Evolutionary conservation across 1,140 invertebrate species (phyloP).

Genomic region (Ceratina japonica): DNA sequence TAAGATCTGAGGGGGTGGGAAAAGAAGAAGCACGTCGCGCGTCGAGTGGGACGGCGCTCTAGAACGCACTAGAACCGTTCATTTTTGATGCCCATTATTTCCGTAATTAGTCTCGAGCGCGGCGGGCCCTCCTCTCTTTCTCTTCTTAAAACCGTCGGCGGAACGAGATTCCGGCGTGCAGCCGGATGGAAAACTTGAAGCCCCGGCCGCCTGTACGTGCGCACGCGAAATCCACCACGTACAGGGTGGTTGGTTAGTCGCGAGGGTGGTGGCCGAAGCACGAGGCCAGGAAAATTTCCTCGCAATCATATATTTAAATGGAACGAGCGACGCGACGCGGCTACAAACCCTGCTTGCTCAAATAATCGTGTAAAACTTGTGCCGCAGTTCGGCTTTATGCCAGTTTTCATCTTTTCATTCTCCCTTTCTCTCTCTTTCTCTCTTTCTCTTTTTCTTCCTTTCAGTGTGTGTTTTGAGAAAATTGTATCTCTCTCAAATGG

Average conservation of each 20-base stretch:
- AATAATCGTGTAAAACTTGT: slow-evolving; percentile 51
- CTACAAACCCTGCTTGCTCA: slow-evolving; percentile 37
- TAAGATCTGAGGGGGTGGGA: neutral
- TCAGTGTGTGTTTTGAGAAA: neutral
- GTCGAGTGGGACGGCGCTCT: slow-evolving; percentile 11
- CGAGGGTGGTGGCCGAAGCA: neutral
- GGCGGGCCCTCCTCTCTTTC: slow-evolving; percentile 16
- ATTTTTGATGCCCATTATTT: slow-evolving; percentile 49
- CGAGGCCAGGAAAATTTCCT: slow-evolving; percentile 35
- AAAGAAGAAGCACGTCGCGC: neutral
- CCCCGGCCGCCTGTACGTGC: neutral
- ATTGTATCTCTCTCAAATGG: too few species aligned
- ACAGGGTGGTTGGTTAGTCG: neutral
- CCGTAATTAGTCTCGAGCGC: slow-evolving; percentile 47
- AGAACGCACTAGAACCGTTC: slow-evolving; percentile 39
- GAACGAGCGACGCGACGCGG: slow-evolving; percentile 29
- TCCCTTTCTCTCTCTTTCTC: neutral
- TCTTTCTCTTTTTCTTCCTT: neutral
- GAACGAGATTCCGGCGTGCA: slow-evolving; percentile 32
- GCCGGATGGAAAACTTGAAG: slow-evolving; percentile 37
- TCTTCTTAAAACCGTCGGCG: slow-evolving; percentile 34
- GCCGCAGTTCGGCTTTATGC: slow-evolving; percentile 29
- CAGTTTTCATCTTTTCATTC: neutral
- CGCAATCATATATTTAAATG: slow-evolving; percentile 54
- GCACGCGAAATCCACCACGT: neutral